Base-by-base conservation (phyloP, 2,113 vertebrate genomes). In the Pygoscelis adeliae region DNA sequence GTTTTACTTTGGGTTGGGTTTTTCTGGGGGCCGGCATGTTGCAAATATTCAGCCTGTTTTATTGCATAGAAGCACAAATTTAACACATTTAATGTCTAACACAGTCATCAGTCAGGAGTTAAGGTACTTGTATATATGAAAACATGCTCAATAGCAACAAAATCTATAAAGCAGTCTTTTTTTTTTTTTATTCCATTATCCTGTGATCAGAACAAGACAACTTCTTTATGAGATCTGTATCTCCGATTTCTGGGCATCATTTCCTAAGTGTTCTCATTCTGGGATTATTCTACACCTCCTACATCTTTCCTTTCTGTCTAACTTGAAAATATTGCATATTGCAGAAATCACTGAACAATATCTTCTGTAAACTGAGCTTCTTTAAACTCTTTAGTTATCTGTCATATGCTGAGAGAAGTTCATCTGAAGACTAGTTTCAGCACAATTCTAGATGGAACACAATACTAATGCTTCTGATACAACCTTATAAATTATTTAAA, bases 21-120 rank as follows among this genome's bases (percentile, higher is more conserved):
- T 14, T 56, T 38, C n/a, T 2, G 5, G 9, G 4, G 1, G 5
- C 2, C 5, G 3, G 5, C 3, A 20, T 6, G 6, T 32, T 84
- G 52, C 8, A n/a, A 83, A 40, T 30, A 65, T 84, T 46, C 8
- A 10, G 8, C 6, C 7, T n/a, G 1, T 25, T 26, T 6, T 50
- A 42, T 56, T 85, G 11, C 13, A 74, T 3, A 70, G 23, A 69
- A 77, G 16, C 6, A 78, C 5, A 56, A 21, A 79, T 62, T 65
- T 47, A 29, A 29, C 36, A 12, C 5, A 18, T 66, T 52, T 66
- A 29, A 22, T 32, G 10, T 40, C 20, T 88, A 56, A 74, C 5
- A 12, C 2, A 12, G 3, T 63, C 36, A 17, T 62, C 30, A 74
- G 36, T 44, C 55, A 83, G 34, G 34, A 70, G 11, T 38, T 61